Percentiles rank a stretch among this genome's conserved stretches.
Evolutionary conservation across 2,888 invertebrate species (phyloP).

Genomic region (Ashinkailepas kermadecensis): DNA sequence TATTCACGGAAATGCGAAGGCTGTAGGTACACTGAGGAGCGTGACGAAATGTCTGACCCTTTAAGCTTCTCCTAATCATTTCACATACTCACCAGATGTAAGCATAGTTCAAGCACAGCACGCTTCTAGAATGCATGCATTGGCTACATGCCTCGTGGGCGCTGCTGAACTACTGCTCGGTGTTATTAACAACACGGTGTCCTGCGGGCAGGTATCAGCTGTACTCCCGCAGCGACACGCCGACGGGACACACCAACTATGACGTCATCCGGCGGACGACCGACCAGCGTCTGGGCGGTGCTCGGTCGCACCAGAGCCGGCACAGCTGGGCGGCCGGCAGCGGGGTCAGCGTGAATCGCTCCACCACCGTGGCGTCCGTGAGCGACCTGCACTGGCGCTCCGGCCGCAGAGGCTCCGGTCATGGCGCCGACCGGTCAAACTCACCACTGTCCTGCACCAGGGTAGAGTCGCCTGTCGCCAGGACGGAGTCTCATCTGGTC

Average conservation of each 20-base stretch:
- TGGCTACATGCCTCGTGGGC: too few relatives aligned
- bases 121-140: too few relatives aligned
- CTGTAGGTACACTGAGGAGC: too few relatives aligned
- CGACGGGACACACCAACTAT: background rate
- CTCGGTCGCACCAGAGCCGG: background rate
- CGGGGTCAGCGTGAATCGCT: background rate
- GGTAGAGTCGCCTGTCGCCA: background rate
- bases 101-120: too few relatives aligned
- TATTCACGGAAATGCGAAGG: too few relatives aligned
- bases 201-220: background rate
- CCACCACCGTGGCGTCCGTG: background rate
- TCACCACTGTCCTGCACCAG: background rate
- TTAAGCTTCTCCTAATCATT: too few relatives aligned
- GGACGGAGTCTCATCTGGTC: background rate
- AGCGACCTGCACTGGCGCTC: background rate
- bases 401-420: background rate
- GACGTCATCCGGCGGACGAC: background rate
- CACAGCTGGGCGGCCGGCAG: constrained; percentile 13
- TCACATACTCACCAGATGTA: too few relatives aligned
- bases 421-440: background rate
- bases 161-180: too few relatives aligned
- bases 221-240: constrained; percentile 1
- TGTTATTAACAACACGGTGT: too few relatives aligned
- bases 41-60: too few relatives aligned
- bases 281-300: background rate